A percentile compares a stretch with the other conserved stretches of the same genome.
phyloP scores from a whole-genome alignment of 2,797 vertebrate species.

The Crenichthys baileyi region DNA sequence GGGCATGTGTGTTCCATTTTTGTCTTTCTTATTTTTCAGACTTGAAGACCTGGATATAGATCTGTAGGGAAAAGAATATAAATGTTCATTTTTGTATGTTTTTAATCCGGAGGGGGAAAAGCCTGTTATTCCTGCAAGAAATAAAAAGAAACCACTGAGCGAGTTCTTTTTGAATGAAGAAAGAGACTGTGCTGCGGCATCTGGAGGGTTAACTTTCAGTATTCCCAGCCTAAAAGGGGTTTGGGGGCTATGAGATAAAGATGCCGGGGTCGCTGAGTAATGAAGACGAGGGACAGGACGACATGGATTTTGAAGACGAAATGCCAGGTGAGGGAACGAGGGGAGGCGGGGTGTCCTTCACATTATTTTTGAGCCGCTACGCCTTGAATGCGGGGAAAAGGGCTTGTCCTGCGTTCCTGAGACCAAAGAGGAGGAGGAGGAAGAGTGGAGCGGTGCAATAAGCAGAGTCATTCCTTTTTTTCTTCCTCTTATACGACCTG shows the following conservation, averaged over 20 bases:
- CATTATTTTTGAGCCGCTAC: slow-evolving; percentile 76
- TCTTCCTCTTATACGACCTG: slow-evolving; percentile 52
- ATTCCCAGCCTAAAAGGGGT: slow-evolving; percentile 76
- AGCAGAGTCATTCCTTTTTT: slow-evolving; percentile 76
- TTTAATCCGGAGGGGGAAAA: slow-evolving; percentile 72
- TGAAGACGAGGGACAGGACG: slow-evolving; percentile 92
- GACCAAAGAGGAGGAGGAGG: slow-evolving; percentile 64
- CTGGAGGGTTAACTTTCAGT: slow-evolving; percentile 85
- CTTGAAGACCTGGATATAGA: slow-evolving; percentile 86
- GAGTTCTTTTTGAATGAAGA: slow-evolving; percentile 73
- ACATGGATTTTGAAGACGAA: slow-evolving; percentile 92
- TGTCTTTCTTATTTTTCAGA: slow-evolving; percentile 89
- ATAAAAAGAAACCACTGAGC: slow-evolving; percentile 37
- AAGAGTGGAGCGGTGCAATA: slow-evolving; percentile 67
- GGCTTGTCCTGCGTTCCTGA: slow-evolving; percentile 79
- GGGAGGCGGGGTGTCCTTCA: slow-evolving; percentile 78
- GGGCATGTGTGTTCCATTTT: slow-evolving; percentile 93
- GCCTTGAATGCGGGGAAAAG: slow-evolving; percentile 85
- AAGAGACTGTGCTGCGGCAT: slow-evolving; percentile 77
- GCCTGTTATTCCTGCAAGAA: slow-evolving; percentile 61
- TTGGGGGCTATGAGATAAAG: slow-evolving; percentile 84
- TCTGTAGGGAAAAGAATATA: slow-evolving; percentile 66
- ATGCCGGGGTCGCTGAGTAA: slow-evolving; percentile 94
- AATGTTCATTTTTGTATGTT: slow-evolving; percentile 7
- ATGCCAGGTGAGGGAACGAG: slow-evolving; percentile 88